Percentiles rank a stretch among this genome's conserved stretches.
Conservation (phyloP, 1,140 invertebrate species). For the Hormaphis cornu region DNA sequence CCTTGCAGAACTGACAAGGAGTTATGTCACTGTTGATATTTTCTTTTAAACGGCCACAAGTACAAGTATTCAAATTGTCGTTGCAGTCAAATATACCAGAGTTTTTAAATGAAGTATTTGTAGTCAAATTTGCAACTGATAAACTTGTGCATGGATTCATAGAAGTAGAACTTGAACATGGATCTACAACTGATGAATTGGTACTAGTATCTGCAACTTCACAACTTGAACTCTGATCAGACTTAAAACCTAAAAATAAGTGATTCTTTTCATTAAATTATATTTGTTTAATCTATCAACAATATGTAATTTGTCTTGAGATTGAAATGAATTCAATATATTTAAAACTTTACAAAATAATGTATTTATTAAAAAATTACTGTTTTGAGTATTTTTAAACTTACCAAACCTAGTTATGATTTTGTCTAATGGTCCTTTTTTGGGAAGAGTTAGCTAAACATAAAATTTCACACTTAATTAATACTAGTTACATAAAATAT, state of each 20-base stretch:
- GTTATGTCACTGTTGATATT: background rate
- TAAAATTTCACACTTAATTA: no score
- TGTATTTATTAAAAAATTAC: no score
- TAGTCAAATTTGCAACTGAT: no score
- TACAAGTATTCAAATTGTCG: background rate
- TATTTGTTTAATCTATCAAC: background rate
- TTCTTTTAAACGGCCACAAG: slow-evolving; percentile 16
- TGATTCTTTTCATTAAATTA: background rate
- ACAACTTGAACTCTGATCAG: no score
- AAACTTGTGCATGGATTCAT: no score
- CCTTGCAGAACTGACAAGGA: slow-evolving; percentile 1
- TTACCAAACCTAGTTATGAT: slow-evolving; percentile 24
- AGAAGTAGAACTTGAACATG: no score
- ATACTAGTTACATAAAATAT: no score
- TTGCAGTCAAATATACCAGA: background rate
- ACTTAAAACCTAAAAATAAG: background rate
- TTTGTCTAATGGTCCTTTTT: slow-evolving; percentile 9
- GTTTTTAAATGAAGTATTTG: background rate
- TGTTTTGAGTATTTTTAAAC: no score
- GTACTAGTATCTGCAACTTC: no score
- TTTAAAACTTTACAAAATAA: no score
- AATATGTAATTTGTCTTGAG: background rate
- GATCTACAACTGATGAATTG: no score
- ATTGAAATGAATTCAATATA: no score
- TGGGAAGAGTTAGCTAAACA: background rate